Conservation (phyloP, 2,797 vertebrate genomes). For the Lutjanus argentimaculatus region DNA sequence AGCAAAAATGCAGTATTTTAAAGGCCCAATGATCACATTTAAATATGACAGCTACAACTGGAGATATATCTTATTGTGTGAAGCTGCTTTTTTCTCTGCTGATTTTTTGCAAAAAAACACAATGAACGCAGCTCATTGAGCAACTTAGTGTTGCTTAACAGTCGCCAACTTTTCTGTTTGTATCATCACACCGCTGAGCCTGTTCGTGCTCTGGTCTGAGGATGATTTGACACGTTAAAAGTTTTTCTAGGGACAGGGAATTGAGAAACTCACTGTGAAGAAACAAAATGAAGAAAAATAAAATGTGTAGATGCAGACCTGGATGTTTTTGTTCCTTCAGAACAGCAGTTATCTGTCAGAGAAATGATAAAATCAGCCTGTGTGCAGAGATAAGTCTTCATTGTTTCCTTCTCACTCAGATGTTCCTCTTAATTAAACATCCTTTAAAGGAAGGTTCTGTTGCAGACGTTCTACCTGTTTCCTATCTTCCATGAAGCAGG, state of each 20-base stretch:
- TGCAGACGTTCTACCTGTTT: too few species aligned
- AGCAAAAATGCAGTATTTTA: too few species aligned
- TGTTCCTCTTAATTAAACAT: constrained; percentile 29
- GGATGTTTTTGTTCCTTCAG: not conserved
- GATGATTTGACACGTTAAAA: not conserved
- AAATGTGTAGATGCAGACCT: not conserved
- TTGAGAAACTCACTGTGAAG: not conserved
- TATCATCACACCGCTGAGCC: too few species aligned
- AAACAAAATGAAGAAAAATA: too few species aligned
- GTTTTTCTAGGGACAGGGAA: not conserved
- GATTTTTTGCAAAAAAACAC: too few species aligned
- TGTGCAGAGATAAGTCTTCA: not conserved
- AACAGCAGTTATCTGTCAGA: not conserved
- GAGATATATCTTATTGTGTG: too few species aligned
- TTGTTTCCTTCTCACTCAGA: constrained; percentile 20
- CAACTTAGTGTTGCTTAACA: too few species aligned
- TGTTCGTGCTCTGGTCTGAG: not conserved
- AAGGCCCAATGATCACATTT: too few species aligned
- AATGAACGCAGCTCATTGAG: too few species aligned
- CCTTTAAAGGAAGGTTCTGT: not conserved
- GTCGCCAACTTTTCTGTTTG: too few species aligned
- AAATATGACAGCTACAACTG: too few species aligned
- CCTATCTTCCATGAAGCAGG: not conserved
- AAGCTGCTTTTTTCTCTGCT: too few species aligned
- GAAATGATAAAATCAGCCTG: constrained; percentile 8